These are phyloP conservation scores for Crotalus helleri DNA, from an alignment of 2,113 vertebrate genomes.

Conservation along the genomic window DNA sequence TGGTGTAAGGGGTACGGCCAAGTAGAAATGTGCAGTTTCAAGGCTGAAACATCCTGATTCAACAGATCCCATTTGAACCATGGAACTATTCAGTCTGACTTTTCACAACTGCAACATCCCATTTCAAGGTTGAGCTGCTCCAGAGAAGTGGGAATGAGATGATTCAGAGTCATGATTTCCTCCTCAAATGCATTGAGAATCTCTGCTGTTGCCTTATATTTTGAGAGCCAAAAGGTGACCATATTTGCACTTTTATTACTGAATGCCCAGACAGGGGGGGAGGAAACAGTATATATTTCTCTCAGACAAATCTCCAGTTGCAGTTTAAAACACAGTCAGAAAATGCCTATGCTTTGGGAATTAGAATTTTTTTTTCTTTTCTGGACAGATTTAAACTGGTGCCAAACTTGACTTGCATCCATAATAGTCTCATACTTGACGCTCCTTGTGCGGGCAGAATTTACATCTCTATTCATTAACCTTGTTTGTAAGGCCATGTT, in stretches of 20 bases:
- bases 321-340: conserved; percentile 1
- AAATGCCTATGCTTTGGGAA: background rate
- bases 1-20: background rate
- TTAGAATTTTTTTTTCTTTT: conserved; percentile 19
- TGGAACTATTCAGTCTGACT: background rate
- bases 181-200: background rate
- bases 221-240: background rate
- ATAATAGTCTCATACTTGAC: background rate
- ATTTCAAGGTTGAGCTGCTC: background rate
- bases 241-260: background rate
- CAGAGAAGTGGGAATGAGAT: background rate
- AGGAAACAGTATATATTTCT: background rate
- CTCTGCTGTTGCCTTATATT: background rate
- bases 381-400: conserved; percentile 24
- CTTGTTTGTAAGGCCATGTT: conserved; percentile 1
- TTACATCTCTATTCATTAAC: conserved; percentile 27
- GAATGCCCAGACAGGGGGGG: background rate
- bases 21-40: background rate
- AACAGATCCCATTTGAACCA: background rate
- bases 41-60: background rate
- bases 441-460: background rate
- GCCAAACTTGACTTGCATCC: background rate
- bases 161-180: background rate
- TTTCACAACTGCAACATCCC: background rate
- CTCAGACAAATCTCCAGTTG: background rate